These are phyloP conservation scores for Trogon melanurus DNA, from an alignment of 2,113 vertebrate genomes.

Conservation along the genomic window DNA sequence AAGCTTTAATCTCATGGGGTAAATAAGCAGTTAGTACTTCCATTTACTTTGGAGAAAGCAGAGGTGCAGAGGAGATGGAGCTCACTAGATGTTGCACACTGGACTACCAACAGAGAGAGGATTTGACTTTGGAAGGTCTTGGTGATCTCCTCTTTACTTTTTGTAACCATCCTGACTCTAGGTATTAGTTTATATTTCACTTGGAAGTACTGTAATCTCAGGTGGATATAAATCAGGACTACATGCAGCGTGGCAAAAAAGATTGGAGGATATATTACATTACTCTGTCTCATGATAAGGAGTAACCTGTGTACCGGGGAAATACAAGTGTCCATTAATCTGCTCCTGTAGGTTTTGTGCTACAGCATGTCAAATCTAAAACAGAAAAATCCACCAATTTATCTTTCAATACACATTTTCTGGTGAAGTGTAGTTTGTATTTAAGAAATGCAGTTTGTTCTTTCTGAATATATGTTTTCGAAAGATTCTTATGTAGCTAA, in stretches of 20 bases:
- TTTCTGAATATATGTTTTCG: background rate
- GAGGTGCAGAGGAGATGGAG: background rate
- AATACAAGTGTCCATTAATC: background rate
- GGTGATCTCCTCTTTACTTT: background rate
- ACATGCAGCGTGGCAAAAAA: background rate
- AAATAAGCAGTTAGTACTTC: background rate
- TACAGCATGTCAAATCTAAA: background rate
- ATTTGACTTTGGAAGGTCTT: background rate
- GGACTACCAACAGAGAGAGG: background rate
- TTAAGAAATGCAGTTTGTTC: background rate
- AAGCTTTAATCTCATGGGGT: background rate
- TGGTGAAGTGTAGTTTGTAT: background rate
- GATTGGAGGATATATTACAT: background rate
- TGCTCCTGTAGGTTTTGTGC: background rate
- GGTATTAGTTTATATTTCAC: background rate
- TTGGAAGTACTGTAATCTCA: background rate
- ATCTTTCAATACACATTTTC: background rate
- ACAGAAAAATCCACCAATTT: background rate
- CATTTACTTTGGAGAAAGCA: background rate
- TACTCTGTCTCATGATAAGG: background rate
- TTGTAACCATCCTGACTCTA: background rate
- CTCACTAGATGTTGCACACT: background rate
- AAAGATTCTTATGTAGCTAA: background rate
- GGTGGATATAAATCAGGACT: background rate
- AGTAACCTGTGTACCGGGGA: background rate